phyloP scores from a whole-genome alignment of 2,113 vertebrate genomes.

The Pavo muticus region DNA sequence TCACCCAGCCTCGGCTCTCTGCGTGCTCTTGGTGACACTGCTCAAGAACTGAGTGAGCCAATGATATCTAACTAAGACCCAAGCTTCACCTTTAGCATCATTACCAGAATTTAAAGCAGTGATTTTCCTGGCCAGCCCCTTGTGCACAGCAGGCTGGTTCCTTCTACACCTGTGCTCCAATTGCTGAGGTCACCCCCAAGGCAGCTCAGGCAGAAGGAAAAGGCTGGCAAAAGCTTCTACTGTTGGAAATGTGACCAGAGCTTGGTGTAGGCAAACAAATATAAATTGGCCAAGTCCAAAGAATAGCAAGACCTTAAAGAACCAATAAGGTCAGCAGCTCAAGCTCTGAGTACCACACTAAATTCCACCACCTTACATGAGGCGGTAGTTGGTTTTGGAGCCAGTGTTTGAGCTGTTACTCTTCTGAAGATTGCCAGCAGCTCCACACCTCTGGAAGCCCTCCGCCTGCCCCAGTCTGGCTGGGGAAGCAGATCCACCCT shows the following conservation, averaged over 20 bases:
- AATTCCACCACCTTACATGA: neutral
- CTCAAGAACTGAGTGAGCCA: neutral
- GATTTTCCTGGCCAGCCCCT: neutral
- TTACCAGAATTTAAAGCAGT: neutral
- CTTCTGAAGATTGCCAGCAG: conserved; percentile 22
- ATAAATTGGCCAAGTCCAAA: neutral
- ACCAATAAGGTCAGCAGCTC: neutral
- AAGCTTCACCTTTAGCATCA: neutral
- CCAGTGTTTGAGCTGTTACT: neutral
- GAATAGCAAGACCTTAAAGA: neutral
- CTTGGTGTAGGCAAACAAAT: neutral
- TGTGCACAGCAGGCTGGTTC: neutral
- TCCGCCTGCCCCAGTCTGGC: neutral
- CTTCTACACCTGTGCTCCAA: neutral
- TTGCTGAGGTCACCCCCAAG: neutral
- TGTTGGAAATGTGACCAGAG: neutral
- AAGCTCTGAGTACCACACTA: neutral
- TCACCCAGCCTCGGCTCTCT: too few species aligned
- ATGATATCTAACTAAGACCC: neutral
- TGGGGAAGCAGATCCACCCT: conserved; percentile 16
- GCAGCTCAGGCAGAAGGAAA: neutral
- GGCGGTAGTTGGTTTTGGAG: conserved; percentile 1
- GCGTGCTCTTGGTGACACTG: neutral
- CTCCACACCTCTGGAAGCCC: neutral
- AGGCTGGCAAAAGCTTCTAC: neutral